Base-by-base conservation (phyloP, 2,113 vertebrate species). In the Argyrosomus japonicus region DNA sequence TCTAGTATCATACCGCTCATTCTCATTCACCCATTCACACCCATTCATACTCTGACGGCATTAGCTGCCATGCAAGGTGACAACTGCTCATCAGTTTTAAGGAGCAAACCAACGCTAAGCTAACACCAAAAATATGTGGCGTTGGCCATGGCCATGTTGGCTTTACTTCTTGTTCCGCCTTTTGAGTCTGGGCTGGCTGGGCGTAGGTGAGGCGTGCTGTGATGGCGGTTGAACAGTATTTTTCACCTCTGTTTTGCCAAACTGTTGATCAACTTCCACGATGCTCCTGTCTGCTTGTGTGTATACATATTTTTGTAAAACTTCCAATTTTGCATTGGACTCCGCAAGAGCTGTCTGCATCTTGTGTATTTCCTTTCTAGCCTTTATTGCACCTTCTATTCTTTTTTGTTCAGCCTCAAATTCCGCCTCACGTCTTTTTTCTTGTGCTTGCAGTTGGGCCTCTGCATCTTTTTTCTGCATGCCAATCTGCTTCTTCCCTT, bases 311-410 rank as follows among this genome's bases (percentile, higher is more conserved):
- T 71, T 88, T 25, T 81, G 62, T 32, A 86, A 65, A 56, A 89
- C 79, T 23, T 83, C 71, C 29, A 86, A 43, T 40, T 87, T 71
- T 48, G 67, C 87, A 45, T 91, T 64, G 1, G 74, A 87, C 58
- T 83, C 83, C 11, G 81, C 81, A 23, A 82, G 57, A 2, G 79
- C 83, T 12, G 85, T 80, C 25, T 88, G 40, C 57, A 83, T 77
- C 18, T 56, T 79, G 47, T 81, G 76, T 53, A 70, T 73, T 48
- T 88, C 79, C 14, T 83, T 88, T 61, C 4, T 82, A 21, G 63
- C 32, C 14, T 68, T 86, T 65, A 82, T 48, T 29, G 67, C 68
- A 63, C 77, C 56, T 80, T 92, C 64, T 2, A 56, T 76, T 17
- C 47, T 70, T 53, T 78, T 81, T 65, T 85, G 62, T 14, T 89